Evolutionary conservation across 2,113 vertebrate genomes (phyloP).

Genomic region (Hippocampus barbouri): DNA sequence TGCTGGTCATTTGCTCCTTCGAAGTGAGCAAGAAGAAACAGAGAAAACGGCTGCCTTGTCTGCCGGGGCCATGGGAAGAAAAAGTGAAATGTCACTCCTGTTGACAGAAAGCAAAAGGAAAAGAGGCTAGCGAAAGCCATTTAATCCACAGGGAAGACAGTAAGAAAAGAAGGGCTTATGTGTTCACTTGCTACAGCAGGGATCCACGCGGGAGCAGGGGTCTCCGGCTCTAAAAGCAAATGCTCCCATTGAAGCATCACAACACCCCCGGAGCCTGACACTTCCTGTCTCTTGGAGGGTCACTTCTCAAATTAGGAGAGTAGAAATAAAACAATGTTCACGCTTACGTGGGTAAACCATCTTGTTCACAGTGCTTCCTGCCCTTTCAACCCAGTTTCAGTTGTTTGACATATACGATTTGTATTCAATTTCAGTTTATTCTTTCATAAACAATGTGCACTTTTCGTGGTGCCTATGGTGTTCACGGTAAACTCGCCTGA

Average conservation of each 20-base stretch:
- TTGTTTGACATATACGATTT: background rate
- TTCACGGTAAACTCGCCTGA: no score
- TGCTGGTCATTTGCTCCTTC: constrained; percentile 76
- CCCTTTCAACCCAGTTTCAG: background rate
- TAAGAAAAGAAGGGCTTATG: constrained; percentile 39
- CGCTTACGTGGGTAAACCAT: constrained; percentile 29
- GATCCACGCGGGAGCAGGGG: constrained; percentile 24
- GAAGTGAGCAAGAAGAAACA: constrained; percentile 84
- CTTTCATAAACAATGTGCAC: no score
- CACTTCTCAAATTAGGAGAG: constrained; percentile 26
- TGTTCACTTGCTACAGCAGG: constrained; percentile 38
- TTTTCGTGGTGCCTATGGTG: no score
- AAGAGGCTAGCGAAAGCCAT: constrained; percentile 63
- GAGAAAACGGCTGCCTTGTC: constrained; percentile 63
- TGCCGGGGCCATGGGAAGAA: constrained; percentile 53
- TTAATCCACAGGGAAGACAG: constrained; percentile 62
- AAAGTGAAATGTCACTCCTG: constrained; percentile 49
- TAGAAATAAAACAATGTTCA: constrained; percentile 46
- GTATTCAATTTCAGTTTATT: no score
- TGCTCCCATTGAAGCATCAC: constrained; percentile 42
- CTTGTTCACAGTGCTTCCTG: constrained; percentile 2
- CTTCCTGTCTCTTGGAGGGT: constrained; percentile 48
- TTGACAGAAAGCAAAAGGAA: constrained; percentile 38
- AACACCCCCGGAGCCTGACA: constrained; percentile 35
- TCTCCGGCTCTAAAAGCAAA: constrained; percentile 28